phyloP scores from a whole-genome alignment of 1,140 invertebrate genomes.

The Drosophila mauritiana region DNA sequence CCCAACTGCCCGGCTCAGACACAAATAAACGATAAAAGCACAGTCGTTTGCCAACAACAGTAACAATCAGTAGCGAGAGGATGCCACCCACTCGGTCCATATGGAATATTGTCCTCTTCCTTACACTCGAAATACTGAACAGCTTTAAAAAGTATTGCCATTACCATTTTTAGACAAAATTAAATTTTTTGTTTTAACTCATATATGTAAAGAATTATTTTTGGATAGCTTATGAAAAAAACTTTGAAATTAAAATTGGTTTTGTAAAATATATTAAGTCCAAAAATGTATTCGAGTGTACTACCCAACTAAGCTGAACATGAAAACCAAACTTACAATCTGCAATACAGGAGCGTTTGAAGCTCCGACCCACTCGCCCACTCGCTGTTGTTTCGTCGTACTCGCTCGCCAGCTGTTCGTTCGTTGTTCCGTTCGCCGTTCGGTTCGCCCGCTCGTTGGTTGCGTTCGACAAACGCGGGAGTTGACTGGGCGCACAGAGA shows the following conservation, averaged over 20 bases:
- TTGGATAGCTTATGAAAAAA: neutral
- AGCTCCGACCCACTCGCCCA: slow-evolving; percentile 14
- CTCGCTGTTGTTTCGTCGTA: slow-evolving; percentile 39
- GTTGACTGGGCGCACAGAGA: slow-evolving; percentile 75
- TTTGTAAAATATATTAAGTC: neutral
- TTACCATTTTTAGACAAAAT: too few relatives aligned
- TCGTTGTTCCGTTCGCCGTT: slow-evolving; percentile 51
- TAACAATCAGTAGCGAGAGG: slow-evolving; percentile 77
- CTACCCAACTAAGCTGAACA: slow-evolving; percentile 10
- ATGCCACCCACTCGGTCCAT: slow-evolving; percentile 14
- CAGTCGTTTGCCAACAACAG: slow-evolving; percentile 77
- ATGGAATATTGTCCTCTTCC: neutral
- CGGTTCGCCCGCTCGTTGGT: slow-evolving; percentile 63
- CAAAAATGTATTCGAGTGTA: slow-evolving; percentile 1
- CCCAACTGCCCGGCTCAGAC: slow-evolving; percentile 41
- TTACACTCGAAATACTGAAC: neutral
- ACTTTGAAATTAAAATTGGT: neutral
- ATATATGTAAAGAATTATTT: too few relatives aligned
- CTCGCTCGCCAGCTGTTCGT: slow-evolving; percentile 52
- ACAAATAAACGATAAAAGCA: slow-evolving; percentile 82
- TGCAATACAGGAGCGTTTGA: slow-evolving; percentile 4
- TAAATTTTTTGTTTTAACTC: too few relatives aligned
- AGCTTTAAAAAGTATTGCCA: neutral
- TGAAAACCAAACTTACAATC: neutral
- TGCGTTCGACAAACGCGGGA: slow-evolving; percentile 81